phyloP scores from a whole-genome alignment of 2,113 vertebrate genomes.

The Mystacornis crossleyi region DNA sequence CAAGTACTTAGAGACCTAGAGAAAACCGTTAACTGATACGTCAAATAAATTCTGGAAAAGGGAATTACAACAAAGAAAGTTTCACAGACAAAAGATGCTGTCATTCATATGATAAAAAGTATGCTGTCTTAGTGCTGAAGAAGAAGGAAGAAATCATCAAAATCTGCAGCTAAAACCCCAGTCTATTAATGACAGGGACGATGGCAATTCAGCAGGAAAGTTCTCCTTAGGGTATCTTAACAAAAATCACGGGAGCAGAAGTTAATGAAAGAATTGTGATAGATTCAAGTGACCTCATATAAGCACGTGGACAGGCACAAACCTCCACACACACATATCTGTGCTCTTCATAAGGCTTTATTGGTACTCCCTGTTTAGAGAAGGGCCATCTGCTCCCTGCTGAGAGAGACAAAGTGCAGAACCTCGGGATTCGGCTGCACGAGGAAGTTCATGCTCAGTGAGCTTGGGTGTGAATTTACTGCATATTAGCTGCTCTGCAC shows the following conservation, averaged over 20 bases:
- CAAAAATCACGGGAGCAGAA: neutral
- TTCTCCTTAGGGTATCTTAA: neutral
- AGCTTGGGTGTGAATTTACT: conserved; percentile 24
- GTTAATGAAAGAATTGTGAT: neutral
- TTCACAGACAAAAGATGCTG: neutral
- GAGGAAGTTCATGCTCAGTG: neutral
- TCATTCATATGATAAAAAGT: neutral
- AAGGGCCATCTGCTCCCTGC: conserved; percentile 35
- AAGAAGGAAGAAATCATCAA: neutral
- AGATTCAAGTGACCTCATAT: neutral
- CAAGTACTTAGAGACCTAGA: neutral
- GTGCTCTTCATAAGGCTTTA: neutral
- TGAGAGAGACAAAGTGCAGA: conserved; percentile 32
- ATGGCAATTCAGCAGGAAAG: neutral
- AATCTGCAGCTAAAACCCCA: neutral
- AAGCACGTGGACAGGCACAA: neutral
- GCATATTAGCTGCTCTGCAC: neutral
- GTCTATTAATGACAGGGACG: neutral
- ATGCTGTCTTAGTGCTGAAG: neutral
- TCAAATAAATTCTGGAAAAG: neutral
- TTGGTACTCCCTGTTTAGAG: neutral
- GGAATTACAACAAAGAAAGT: neutral
- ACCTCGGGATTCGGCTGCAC: neutral
- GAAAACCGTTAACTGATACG: neutral
- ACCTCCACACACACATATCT: neutral